Percentiles rank a stretch among this genome's conserved stretches.
phyloP scores from a whole-genome alignment of 92 coral and sea anemone genomes.

The Actinostola sp. region DNA sequence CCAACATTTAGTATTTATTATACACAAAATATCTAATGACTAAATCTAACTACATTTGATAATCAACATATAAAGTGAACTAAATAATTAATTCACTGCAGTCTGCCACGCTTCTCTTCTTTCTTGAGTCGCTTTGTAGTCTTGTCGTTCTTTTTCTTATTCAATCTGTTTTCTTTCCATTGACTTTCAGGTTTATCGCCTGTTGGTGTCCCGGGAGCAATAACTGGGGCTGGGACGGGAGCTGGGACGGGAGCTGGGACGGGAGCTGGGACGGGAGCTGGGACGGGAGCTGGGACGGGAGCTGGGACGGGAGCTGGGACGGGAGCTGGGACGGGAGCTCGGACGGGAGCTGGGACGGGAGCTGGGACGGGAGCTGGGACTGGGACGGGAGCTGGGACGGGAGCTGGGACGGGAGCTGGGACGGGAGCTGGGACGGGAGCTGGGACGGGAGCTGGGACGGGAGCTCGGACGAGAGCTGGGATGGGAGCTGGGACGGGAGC shows the following conservation, averaged over 20 bases:
- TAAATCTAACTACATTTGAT: not conserved
- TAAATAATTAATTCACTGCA: no score
- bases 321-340: conserved; percentile 1
- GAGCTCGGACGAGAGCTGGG: conserved; percentile 1
- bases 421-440: not conserved
- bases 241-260: not conserved
- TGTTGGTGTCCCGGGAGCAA: not conserved
- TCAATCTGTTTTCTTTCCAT: not conserved
- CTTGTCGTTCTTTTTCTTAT: not conserved
- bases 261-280: conserved; percentile 6
- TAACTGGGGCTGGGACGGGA: not conserved
- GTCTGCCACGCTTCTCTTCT: not conserved
- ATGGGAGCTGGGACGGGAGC: not conserved
- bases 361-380: conserved; percentile 11
- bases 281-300: conserved; percentile 11
- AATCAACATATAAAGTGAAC: no score
- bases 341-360: conserved; percentile 8
- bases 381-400: not conserved
- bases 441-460: not conserved
- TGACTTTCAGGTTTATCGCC: not conserved
- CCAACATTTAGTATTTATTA: no score
- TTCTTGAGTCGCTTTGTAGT: no score
- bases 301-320: not conserved
- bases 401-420: conserved; percentile 1
- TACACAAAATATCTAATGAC: no score